Conservation (phyloP, 2,113 vertebrate genomes). For the Halcyon senegalensis region DNA sequence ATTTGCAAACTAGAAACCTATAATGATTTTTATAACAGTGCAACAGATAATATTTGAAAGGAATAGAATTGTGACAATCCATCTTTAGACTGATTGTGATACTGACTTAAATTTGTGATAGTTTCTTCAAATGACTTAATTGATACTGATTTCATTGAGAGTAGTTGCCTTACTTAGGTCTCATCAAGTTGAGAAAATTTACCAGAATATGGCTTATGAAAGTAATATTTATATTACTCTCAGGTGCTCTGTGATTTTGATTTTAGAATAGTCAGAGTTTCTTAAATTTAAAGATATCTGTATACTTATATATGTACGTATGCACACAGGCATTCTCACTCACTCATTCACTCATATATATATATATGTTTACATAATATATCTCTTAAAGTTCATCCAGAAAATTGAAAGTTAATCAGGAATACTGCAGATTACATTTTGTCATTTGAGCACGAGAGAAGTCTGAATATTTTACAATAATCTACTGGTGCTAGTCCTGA, state of each 20-base stretch:
- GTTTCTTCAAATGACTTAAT: neutral
- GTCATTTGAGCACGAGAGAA: neutral
- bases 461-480: neutral
- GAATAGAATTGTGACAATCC: neutral
- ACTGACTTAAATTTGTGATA: neutral
- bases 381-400: neutral
- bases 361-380: neutral
- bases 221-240: neutral
- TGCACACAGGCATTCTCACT: too few relatives aligned
- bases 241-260: neutral
- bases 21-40: neutral
- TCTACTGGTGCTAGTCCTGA: neutral
- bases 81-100: neutral
- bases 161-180: neutral
- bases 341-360: too few relatives aligned
- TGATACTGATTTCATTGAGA: neutral
- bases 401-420: neutral
- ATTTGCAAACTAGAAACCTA: neutral
- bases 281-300: neutral
- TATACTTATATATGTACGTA: neutral
- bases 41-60: neutral
- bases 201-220: neutral
- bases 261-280: neutral
- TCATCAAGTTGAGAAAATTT: neutral
- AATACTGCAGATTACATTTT: neutral